Base-by-base conservation (phyloP, 2,888 invertebrate species). In the Diaprepes abbreviatus region DNA sequence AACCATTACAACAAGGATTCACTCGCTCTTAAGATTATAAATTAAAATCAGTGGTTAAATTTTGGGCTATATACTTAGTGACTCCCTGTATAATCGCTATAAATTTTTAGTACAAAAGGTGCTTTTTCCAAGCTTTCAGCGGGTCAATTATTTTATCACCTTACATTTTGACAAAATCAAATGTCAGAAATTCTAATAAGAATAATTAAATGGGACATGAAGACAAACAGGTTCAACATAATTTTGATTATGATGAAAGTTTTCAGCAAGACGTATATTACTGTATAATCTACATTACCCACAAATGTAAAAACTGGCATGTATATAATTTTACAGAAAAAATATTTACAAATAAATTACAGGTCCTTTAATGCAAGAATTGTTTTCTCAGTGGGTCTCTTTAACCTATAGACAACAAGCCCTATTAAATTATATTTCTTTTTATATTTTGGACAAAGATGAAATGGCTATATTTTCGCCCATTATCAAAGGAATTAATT, bases 321-420 rank as follows among this genome's bases (percentile, higher is more conserved):
- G 5, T 31, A 17, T 17, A 16, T 17, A 7, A 55, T 54, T 24
- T 54, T 9, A 6, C n/a, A 52, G 24, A 35, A 31, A n/a, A 2
- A 36, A 7, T n/a, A 45, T 45, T 6, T 45, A 21, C 21, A 5
- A 45, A 45, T 7, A 33, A 60, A 45, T 52, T 73, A 28, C 50
- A 76, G 76, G 74, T 67, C 74, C 74, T 24, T 55, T 74, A 58
- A 63, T 76, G 62, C 74, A 76, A 60, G 71, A 74, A 52, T 64
- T 76, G 21, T 76, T 76, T 69, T 45, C 74, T 12, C 72, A 75
- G 54, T 76, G 75, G 74, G 59, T 57, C 16, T 68, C 68, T 14
- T 60, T 76, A 12, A 66, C 45, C 10, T 6, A 35, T 16, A 68
- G 55, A 62, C 73, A 76, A 63, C 70, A 71, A 66, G 33, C 65